Conservation (phyloP, 2,113 vertebrate genomes). For the Arothron firmamentum region DNA sequence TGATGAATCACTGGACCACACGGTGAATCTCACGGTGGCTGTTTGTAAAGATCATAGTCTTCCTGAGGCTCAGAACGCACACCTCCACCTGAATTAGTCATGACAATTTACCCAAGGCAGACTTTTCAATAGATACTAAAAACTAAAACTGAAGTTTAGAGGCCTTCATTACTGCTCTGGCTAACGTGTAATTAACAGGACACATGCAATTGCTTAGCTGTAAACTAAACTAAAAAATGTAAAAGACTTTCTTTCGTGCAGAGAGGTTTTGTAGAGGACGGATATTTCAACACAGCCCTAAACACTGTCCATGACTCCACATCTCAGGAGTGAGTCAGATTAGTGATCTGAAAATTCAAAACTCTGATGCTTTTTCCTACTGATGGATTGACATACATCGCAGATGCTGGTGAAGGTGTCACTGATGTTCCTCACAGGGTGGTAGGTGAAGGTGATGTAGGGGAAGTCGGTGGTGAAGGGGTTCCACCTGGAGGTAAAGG, state of each 20-base stretch:
- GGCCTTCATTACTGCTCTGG: not conserved
- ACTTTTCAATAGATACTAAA: not conserved
- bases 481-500: slow-evolving; percentile 78
- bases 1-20: slow-evolving; percentile 33
- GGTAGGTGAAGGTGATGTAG: slow-evolving; percentile 75
- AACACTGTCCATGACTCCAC: not conserved
- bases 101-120: not conserved
- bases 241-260: not conserved
- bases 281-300: not conserved
- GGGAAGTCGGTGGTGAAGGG: slow-evolving; percentile 75
- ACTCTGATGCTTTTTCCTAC: not conserved
- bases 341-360: not conserved
- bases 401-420: slow-evolving; percentile 67
- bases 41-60: not conserved
- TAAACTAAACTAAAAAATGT: too few relatives aligned
- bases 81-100: slow-evolving; percentile 11
- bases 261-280: not conserved
- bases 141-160: not conserved
- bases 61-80: not conserved
- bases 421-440: slow-evolving; percentile 67
- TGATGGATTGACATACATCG: slow-evolving; percentile 61
- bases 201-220: too few relatives aligned
- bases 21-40: slow-evolving; percentile 12
- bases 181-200: too few relatives aligned
- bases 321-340: not conserved